Base-by-base conservation (phyloP, 2,113 vertebrate species). In the Ascaphus truei region DNA sequence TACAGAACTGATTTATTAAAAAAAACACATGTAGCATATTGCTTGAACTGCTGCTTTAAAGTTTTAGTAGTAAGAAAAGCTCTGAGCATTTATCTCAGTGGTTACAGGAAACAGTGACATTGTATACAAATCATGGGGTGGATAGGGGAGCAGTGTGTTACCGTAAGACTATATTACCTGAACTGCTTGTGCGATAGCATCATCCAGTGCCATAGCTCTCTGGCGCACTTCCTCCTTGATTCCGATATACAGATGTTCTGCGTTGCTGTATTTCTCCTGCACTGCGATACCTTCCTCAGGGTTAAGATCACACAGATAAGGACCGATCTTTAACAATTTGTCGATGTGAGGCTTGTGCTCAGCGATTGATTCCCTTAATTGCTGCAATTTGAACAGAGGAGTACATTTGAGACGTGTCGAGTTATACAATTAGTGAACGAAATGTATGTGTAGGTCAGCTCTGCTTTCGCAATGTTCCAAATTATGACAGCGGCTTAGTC, bases 341-440 rank as follows among this genome's bases (percentile, higher is more conserved):
- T 99, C 97, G 26, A 99, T 97, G 73, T 99, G 96, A 31, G 97
- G 96, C 51, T 99, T 99, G 77, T 99, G 97, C 15, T 99, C 97
- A 0, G 97, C 90, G 11, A 99, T 97, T 1, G 96, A 96, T 78
- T 99, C 97, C 48, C 97, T 83, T 76, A 98, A 80, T 82, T 98
- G 90, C 97, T 99, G 82, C 23, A 75, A 61, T 16, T 64, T 37
- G 6, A 27, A 26, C 2, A 68, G 41, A 68, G 10, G 12, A 59
- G 2, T 27, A 20, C 25, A 45, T 5, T 12, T 58, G 6, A 57
- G 59, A 80, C 62, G 6, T n/a, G n/a, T n/a, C n/a, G n/a, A n/a
- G n/a, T n/a, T n/a, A n/a, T n/a, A n/a, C n/a, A n/a, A n/a, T n/a
- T n/a, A n/a, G n/a, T n/a, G n/a, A n/a, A n/a, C n/a, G n/a, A n/a